phyloP scores from a whole-genome alignment of 2,797 vertebrate species.

The Miichthys miiuy region DNA sequence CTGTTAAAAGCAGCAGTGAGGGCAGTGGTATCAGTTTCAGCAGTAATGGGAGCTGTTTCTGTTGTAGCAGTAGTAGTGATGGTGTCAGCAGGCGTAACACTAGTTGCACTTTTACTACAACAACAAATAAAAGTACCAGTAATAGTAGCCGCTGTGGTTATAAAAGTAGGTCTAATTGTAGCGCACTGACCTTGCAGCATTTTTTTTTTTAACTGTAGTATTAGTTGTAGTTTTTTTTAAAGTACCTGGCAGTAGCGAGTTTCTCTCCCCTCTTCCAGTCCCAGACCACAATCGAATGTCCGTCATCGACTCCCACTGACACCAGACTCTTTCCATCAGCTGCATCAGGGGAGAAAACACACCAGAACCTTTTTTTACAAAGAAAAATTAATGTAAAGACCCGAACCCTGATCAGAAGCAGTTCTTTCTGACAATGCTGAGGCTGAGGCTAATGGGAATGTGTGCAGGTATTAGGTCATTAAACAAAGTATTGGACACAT shows the following conservation, averaged over 20 bases:
- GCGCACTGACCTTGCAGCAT: not conserved
- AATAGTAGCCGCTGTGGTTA: too few species aligned
- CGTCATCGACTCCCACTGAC: conserved; percentile 93
- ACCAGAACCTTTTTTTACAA: not conserved
- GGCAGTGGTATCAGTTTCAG: not conserved
- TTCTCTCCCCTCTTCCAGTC: conserved; percentile 99
- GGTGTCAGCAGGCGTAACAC: too few species aligned
- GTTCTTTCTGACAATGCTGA: too few species aligned
- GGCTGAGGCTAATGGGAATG: too few species aligned
- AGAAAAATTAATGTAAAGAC: too few species aligned
- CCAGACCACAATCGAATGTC: conserved; percentile 94
- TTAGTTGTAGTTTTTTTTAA: not conserved
- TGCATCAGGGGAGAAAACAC: conserved; percentile 58
- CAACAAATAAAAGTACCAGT: not conserved
- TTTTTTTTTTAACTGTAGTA: not conserved
- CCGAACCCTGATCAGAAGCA: too few species aligned
- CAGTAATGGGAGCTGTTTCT: not conserved
- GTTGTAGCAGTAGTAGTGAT: not conserved
- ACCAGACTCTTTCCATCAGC: conserved; percentile 95
- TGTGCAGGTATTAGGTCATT: too few species aligned
- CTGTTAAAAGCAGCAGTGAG: too few species aligned
- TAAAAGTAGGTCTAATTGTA: not conserved
- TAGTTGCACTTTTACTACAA: not conserved
- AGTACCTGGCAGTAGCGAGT: conserved; percentile 91
- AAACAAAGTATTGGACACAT: too few species aligned